These are phyloP conservation scores for Zaprionus kolodkinae DNA, from an alignment of 1,140 invertebrate species.

Conservation along the genomic window DNA sequence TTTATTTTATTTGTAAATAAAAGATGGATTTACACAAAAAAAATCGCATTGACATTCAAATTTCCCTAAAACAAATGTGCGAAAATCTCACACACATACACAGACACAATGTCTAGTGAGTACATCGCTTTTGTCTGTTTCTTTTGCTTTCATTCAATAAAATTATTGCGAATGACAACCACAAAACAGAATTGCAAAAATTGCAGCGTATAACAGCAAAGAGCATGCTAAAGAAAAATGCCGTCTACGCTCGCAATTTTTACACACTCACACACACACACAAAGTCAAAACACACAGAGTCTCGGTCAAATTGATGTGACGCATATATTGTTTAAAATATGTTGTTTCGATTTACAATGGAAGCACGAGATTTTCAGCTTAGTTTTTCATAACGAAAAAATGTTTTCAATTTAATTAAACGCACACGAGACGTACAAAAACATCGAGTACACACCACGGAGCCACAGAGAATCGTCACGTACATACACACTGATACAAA, in stretches of 20 bases:
- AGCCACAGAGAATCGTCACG: slow-evolving; percentile 51
- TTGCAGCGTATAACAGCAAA: slow-evolving; percentile 71
- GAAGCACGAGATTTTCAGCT: slow-evolving; percentile 20
- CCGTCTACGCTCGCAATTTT: slow-evolving; percentile 62
- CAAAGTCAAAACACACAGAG: slow-evolving; percentile 22
- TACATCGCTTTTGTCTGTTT: slow-evolving; percentile 73
- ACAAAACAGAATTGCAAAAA: slow-evolving; percentile 78
- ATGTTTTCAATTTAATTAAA: slow-evolving; percentile 66
- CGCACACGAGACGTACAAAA: slow-evolving; percentile 65
- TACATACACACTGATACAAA: slow-evolving; percentile 49
- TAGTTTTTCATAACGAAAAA: slow-evolving; percentile 17
- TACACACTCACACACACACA: slow-evolving; percentile 17
- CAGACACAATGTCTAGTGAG: slow-evolving; percentile 44
- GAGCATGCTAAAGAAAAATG: slow-evolving; percentile 74
- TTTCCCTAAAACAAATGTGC: slow-evolving; percentile 29
- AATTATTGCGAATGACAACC: slow-evolving; percentile 78
- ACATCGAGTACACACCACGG: slow-evolving; percentile 68
- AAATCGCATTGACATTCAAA: slow-evolving; percentile 51
- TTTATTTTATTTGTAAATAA: neutral
- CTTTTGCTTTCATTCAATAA: slow-evolving; percentile 78
- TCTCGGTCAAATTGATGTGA: slow-evolving; percentile 30
- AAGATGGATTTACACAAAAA: neutral
- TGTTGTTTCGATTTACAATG: slow-evolving; percentile 54
- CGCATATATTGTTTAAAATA: slow-evolving; percentile 36
- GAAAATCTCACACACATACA: slow-evolving; percentile 17